phyloP scores from a whole-genome alignment of 2,888 invertebrate genomes.

The Melolontha melolontha region DNA sequence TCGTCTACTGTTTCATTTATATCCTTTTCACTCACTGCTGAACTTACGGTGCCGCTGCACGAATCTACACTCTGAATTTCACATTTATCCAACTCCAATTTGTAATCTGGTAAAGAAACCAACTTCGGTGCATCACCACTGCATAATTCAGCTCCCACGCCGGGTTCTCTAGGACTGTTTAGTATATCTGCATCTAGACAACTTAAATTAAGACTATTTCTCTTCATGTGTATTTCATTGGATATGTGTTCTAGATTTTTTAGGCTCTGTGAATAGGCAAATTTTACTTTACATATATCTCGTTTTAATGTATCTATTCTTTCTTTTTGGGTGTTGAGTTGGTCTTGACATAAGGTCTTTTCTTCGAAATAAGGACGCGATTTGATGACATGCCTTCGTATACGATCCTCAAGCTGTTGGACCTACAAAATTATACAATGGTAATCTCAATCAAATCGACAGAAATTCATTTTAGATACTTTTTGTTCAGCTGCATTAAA shows the following conservation, averaged over 20 bases:
- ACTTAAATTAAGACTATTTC: constrained; percentile 66
- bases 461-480: constrained; percentile 61
- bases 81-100: constrained; percentile 71
- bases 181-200: constrained; percentile 63
- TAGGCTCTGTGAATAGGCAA: constrained; percentile 83
- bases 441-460: background rate
- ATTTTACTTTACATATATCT: constrained; percentile 83
- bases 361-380: constrained; percentile 93
- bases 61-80: constrained; percentile 69
- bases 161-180: constrained; percentile 72
- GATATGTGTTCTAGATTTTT: constrained; percentile 90
- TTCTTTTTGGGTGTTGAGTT: constrained; percentile 86
- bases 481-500: constrained; percentile 86
- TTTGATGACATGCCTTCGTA: constrained; percentile 85
- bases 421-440: constrained; percentile 65
- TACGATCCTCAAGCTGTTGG: constrained; percentile 83
- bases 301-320: constrained; percentile 85
- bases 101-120: constrained; percentile 66
- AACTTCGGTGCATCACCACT: constrained; percentile 42
- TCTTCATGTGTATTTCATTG: constrained; percentile 86
- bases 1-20: constrained; percentile 60
- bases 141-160: constrained; percentile 73
- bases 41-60: constrained; percentile 67
- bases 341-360: constrained; percentile 87
- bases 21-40: constrained; percentile 67